Conservation (phyloP, 35 echinoderm and acorn worm species). For the Apostichopus japonicus region DNA sequence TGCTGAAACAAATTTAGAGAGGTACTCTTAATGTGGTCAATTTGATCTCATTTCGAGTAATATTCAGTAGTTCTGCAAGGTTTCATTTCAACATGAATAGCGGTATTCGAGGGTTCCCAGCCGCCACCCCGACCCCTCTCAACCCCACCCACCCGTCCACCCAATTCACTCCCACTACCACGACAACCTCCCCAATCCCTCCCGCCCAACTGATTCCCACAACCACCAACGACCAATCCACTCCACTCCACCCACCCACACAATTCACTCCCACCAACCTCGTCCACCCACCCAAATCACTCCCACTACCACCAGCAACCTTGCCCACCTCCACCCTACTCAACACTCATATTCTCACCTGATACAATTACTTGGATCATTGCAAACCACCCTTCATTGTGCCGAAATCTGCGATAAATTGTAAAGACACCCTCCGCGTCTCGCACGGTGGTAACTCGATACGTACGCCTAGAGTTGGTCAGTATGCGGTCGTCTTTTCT, state of each 20-base stretch:
- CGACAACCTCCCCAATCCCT: too few relatives aligned
- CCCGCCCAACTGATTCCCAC: too few relatives aligned
- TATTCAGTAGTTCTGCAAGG: background rate
- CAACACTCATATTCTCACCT: background rate
- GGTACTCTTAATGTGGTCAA: too few relatives aligned
- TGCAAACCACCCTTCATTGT: background rate
- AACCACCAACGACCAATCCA: too few relatives aligned
- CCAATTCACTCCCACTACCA: background rate
- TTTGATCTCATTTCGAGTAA: background rate
- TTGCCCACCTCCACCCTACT: background rate
- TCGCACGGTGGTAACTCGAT: background rate
- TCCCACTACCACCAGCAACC: background rate
- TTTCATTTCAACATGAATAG: background rate
- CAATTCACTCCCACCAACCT: background rate
- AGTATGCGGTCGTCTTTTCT: background rate
- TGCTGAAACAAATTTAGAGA: background rate
- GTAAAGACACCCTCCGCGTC: slow-evolving; percentile 11
- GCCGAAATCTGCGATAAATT: background rate
- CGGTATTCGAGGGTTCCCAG: background rate
- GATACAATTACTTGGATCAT: slow-evolving; percentile 7
- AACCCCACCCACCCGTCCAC: too few relatives aligned
- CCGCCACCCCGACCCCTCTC: background rate
- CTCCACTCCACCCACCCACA: background rate
- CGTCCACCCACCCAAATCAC: background rate
- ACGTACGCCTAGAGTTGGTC: background rate